Base-by-base conservation (phyloP, 1,140 invertebrate species). In the Aphelenchoides fujianensis region DNA sequence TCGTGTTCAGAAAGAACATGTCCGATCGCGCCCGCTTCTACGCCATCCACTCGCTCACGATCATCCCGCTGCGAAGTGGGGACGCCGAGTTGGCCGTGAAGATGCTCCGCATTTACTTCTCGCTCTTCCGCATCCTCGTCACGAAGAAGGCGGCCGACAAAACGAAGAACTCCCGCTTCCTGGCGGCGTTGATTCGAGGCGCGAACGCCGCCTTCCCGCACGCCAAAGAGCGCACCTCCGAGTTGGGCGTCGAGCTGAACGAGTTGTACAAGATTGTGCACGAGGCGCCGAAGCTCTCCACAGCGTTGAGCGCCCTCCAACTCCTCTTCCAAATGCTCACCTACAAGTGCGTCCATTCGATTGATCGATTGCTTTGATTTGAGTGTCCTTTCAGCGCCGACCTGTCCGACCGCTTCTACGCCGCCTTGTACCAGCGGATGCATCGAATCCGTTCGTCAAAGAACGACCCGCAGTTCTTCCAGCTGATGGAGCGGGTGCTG, bases 121-220 rank as follows among this genome's bases (percentile, higher is more conserved):
- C 91, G 0, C 93, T 97, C 80, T 98, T 98, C 86, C 96, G 94
- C 87, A 91, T 93, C 57, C 90, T 90, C 53, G 89, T 94, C n/a
- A 12, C 71, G 35, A 92, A 93, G 84, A 91, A 90, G 89, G 92
- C 92, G 28, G 92, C 95, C 74, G 90, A 96, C 0, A n/a, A n/a
- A n/a, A n/a, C n/a, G n/a, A 91, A 96, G 80, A 92, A 90, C 52
- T 74, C 2, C 30, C 37, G 92, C 80, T 90, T 97, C 86, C 93
- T 98, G 91, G 91, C 90, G 71, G 92, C 91, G 0, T 89, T 98
- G 19, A 86, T 97, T 55, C 90, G 89, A 54, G 94, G 93, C 0
- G 91, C 95, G 3, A 93, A 93, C 81, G 88, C 92, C 73, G 91
- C 92, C 2, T 94, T 91, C 87, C 91, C 91, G 0, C 93, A 89